Evolutionary conservation across 2,797 vertebrate species (phyloP).

Genomic region (Cryptoblepharus egeriae): DNA sequence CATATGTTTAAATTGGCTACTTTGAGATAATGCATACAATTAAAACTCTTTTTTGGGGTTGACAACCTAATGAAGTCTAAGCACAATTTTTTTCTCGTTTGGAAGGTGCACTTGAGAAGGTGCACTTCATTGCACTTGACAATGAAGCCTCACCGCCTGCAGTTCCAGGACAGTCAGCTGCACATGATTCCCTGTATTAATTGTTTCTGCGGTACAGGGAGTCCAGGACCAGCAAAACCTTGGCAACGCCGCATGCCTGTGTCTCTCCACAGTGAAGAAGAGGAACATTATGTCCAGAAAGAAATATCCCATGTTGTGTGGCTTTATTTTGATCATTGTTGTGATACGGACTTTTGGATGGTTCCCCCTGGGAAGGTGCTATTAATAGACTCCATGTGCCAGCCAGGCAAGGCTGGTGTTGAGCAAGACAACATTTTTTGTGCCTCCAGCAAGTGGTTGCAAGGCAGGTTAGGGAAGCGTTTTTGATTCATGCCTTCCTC

Average conservation of each 20-base stretch:
- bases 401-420: too few relatives aligned
- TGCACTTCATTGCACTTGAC: too few relatives aligned
- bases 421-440: too few relatives aligned
- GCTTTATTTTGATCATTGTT: constrained; percentile 39
- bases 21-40: not conserved
- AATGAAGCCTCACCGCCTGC: not conserved
- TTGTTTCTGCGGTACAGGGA: constrained; percentile 36
- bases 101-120: not conserved
- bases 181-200: not conserved
- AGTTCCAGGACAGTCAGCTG: not conserved
- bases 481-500: not conserved
- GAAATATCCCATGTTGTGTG: constrained; percentile 35
- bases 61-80: not conserved
- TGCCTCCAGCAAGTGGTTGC: too few relatives aligned
- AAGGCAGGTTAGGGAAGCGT: too few relatives aligned
- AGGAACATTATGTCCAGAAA: constrained; percentile 59
- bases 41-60: not conserved
- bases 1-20: not conserved
- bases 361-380: constrained; percentile 37
- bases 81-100: rapidly evolving
- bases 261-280: constrained; percentile 32
- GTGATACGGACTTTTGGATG: constrained; percentile 12
- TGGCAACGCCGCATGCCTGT: constrained; percentile 51
- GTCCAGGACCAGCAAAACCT: constrained; percentile 50
- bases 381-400: constrained; percentile 29